These are phyloP conservation scores for Apostichopus parvimensis DNA, from an alignment of 35 echinoderm and acorn worm genomes.

Conservation along the genomic window DNA sequence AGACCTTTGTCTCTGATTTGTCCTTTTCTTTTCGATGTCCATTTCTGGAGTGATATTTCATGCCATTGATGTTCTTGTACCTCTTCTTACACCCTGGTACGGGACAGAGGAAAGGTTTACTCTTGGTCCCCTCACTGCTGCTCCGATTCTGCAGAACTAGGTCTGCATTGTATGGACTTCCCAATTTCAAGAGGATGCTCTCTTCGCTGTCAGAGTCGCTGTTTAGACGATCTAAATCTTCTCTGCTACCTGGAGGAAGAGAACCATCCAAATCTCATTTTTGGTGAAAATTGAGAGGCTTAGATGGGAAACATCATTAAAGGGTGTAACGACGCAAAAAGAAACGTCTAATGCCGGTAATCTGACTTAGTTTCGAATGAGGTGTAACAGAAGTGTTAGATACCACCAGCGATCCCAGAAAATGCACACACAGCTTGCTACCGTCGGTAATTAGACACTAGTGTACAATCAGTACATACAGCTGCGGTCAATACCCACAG, in stretches of 20 bases:
- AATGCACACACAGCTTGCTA: no score
- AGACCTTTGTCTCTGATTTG: conserved; percentile 37
- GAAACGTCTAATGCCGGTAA: no score
- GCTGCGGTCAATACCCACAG: no score
- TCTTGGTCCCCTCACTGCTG: conserved; percentile 59
- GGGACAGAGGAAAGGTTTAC: conserved; percentile 92
- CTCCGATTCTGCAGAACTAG: conserved; percentile 77
- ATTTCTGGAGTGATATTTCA: conserved; percentile 98
- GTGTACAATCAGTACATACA: no score
- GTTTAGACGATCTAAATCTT: conserved; percentile 73
- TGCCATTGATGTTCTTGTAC: conserved; percentile 98
- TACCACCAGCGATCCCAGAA: no score
- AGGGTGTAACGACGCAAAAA: no score
- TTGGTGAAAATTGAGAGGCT: no score
- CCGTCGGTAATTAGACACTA: no score
- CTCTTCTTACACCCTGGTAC: conserved; percentile 98
- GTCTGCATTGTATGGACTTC: conserved; percentile 82
- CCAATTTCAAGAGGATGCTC: conserved; percentile 76
- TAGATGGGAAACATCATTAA: no score
- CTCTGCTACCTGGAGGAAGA: conserved; percentile 62
- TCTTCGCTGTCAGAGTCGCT: conserved; percentile 95
- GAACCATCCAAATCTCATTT: no score
- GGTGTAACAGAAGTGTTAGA: no score
- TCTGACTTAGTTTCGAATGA: no score
- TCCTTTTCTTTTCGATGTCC: conserved; percentile 93